Evolutionary conservation across 2,797 vertebrate species (phyloP), one percentile per base, ranked within the genome.

Genomic region (Dallia pectoralis): DNA sequence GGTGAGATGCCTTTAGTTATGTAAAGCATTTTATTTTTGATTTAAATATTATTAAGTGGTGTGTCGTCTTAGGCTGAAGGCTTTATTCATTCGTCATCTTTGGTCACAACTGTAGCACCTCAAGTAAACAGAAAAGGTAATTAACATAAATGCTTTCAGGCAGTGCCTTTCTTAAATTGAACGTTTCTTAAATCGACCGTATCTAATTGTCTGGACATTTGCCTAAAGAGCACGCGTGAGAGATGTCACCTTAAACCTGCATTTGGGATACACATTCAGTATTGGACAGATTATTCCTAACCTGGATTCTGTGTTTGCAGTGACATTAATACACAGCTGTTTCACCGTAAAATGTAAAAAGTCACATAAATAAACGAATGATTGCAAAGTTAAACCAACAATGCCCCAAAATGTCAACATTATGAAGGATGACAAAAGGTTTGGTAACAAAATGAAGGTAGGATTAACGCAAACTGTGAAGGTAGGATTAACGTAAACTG

Each of bases 151-250:
- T 74, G 79, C 85, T 88, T 79, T 79, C 76, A 77, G 79, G 85
- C 86, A 87, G 80, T 77, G 81, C 40, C 29, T 79, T 69, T 18
- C 16, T 7, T 1, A 33, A 33, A 33, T 65, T 22, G 15, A 65
- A 65, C 40, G 2, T 11, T 15, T 25, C 15, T 49, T 90, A 86
- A 84, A 84, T 82, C 82, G 88, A 85, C 82, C 89, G 80, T 81
- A 82, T 87, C 85, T 90, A 90, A 90, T 92, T 91, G 90, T 85
- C 59, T 70, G 85, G 85, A 89, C 84, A 88, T 83, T 89, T 87
- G 82, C 84, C 81, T 84, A 12, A 82, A 82, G 84, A 81, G 86
- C 86, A 85, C 87, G 81, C 84, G 82, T 86, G 87, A 88, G 80
- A 88, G 77, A 69, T 85, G 87, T 90, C 89, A 90, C 89, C 91